Evolutionary conservation across 2,888 invertebrate species (phyloP), one percentile per base, ranked within the genome.

Genomic region (Anoncus sp.): DNA sequence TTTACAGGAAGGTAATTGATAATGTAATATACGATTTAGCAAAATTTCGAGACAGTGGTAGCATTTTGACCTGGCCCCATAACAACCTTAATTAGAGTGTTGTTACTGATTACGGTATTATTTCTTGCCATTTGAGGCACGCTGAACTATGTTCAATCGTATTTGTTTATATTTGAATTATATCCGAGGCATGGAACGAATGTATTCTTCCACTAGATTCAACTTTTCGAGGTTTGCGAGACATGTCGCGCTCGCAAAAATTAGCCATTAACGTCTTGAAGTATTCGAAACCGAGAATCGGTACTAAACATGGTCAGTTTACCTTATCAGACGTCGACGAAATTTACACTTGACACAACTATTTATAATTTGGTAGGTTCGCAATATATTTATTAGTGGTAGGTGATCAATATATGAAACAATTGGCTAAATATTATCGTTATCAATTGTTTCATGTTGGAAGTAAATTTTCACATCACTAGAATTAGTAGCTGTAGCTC

Each of bases 241-340:
- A 14, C 60, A 14, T 47, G 47, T 69, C 62, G 43, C 16, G 69
- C 74, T 60, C 47, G 53, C 51, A 80, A 75, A 73, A 73, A 75
- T 80, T 75, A 77, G 73, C 62, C 66, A 77, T 51, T 60, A n/a
- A n/a, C 59, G 49, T 77, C 53, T 51, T 79, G 77, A 67, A 81
- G 70, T 45, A 57, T 77, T 81, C 70, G 59, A 75, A 53, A 76
- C 49, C 38, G 59, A 53, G 20, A 24, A 43, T 65, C 57, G 59
- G 47, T 40, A 57, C 69, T 35, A 45, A 49, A 31, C 24, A 16
- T 62, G 47, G 24, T 49, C 43, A 10, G 38, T 49, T 43, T 65
- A 60, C 45, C 57, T 38, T 53, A 53, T 40, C 59, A 31, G n/a
- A 16, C 16, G 5, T 59, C 38, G 35, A 47, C 35, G 18, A 22